A percentile compares a stretch with the other conserved stretches of the same genome.
These are phyloP conservation scores for Petrosia ficiformis DNA, from an alignment of 37 sponge, comb jelly and placozoan genomes.

Conservation along the genomic window DNA sequence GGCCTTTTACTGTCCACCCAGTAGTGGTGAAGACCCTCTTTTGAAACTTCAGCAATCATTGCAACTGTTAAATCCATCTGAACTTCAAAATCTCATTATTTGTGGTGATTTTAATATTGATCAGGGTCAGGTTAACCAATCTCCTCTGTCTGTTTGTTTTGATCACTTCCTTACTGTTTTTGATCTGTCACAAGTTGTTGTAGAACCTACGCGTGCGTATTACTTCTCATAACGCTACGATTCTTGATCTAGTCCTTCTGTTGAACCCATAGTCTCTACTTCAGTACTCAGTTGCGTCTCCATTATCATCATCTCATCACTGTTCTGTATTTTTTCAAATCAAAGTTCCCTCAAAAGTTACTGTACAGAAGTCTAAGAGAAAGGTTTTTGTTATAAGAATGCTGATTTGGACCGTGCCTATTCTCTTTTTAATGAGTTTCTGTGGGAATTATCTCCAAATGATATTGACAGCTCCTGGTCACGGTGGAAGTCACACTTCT, in stretches of 20 bases:
- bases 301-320: conserved; percentile 5
- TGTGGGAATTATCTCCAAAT: not conserved
- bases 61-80: not conserved
- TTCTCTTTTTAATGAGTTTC: not conserved
- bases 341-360: too few relatives aligned
- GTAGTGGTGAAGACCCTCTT: not conserved
- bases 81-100: not conserved
- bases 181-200: not conserved
- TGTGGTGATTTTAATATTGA: conserved; percentile 1
- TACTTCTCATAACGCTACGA: not conserved
- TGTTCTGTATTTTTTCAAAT: too few relatives aligned
- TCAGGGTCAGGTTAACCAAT: not conserved
- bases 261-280: conserved; percentile 1
- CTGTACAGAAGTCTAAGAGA: not conserved
- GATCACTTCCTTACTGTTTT: not conserved
- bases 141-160: not conserved
- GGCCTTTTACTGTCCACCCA: not conserved
- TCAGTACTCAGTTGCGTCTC: not conserved
- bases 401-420: not conserved
- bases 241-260: conserved; percentile 6
- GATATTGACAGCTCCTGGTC: not conserved
- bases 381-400: not conserved
- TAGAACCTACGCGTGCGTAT: not conserved
- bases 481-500: not conserved
- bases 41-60: not conserved